Conservation (phyloP, 2,888 invertebrate species). For the Fragum sueziense region DNA sequence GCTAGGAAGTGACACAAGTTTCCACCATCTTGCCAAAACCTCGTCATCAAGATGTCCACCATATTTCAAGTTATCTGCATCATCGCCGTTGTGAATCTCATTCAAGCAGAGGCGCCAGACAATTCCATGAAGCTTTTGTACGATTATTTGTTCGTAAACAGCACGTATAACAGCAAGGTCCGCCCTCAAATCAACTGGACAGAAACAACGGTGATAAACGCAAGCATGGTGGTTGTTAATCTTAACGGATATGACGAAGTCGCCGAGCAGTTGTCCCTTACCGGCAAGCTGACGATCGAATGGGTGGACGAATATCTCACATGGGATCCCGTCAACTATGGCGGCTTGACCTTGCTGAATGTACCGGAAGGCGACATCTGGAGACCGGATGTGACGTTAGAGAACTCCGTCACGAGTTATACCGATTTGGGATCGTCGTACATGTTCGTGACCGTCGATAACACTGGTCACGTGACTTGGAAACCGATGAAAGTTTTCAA, state of each 20-base stretch:
- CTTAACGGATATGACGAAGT: slow-evolving; percentile 50
- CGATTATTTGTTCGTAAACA: slow-evolving; percentile 29
- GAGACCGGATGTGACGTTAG: slow-evolving; percentile 34
- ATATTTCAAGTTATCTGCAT: too few relatives aligned
- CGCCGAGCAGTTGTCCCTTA: slow-evolving; percentile 30
- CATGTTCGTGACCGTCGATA: slow-evolving; percentile 22
- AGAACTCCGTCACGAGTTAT: slow-evolving; percentile 41
- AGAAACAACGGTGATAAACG: slow-evolving; percentile 26
- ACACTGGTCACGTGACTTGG: slow-evolving; percentile 36
- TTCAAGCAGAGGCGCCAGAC: background rate
- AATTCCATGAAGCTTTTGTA: slow-evolving; percentile 5
- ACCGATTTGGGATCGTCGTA: slow-evolving; percentile 17
- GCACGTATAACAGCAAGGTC: slow-evolving; percentile 39
- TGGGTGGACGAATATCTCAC: slow-evolving; percentile 37
- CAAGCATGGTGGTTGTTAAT: slow-evolving; percentile 26
- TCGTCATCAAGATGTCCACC: too few relatives aligned
- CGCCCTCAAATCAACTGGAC: slow-evolving; percentile 41
- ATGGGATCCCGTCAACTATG: slow-evolving; percentile 35
- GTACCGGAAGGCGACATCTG: slow-evolving; percentile 34
- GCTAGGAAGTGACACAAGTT: too few relatives aligned
- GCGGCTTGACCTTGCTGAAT: slow-evolving; percentile 16
- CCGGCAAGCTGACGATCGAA: slow-evolving; percentile 6
- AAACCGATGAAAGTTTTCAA: slow-evolving; percentile 43
- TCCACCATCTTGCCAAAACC: too few relatives aligned
- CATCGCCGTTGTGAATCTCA: too few relatives aligned